Conservation (phyloP, 92 coral and sea anemone species). For the Bergia puertoricense region DNA sequence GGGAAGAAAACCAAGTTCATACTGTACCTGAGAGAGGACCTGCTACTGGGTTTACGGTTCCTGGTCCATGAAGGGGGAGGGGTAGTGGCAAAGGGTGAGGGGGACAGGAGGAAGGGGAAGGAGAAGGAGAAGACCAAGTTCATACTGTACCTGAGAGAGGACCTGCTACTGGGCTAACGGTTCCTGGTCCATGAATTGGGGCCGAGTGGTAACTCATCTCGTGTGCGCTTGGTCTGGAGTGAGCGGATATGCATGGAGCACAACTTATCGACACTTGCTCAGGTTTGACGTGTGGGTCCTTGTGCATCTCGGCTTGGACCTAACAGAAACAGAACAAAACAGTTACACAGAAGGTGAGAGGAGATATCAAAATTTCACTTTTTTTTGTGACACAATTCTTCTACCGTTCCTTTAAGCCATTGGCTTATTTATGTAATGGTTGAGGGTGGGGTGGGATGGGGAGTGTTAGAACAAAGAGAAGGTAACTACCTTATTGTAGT, state of each 20-base stretch:
- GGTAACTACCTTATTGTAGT: too few relatives aligned
- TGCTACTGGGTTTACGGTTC: constrained; percentile 75
- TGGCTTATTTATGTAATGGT: too few relatives aligned
- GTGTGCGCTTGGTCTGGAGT: constrained; percentile 72
- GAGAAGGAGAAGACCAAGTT: neutral
- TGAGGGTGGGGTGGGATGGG: too few relatives aligned
- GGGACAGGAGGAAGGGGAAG: neutral
- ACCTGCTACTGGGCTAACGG: constrained; percentile 75
- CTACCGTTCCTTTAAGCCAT: neutral
- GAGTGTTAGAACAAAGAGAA: too few relatives aligned
- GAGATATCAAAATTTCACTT: neutral
- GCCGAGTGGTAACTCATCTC: constrained; percentile 74
- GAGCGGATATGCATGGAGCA: constrained; percentile 60
- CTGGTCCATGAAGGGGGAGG: constrained; percentile 54
- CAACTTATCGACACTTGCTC: constrained; percentile 86
- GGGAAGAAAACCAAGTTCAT: too few relatives aligned
- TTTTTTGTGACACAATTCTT: neutral
- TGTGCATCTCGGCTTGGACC: constrained; percentile 89
- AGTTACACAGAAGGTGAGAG: neutral
- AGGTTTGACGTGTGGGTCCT: constrained; percentile 94
- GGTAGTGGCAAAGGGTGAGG: constrained; percentile 21
- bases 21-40: constrained; percentile 54
- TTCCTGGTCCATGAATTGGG: constrained; percentile 52
- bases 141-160: constrained; percentile 49
- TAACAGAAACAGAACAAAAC: constrained; percentile 9